These are phyloP conservation scores for Neoarius graeffei DNA, from an alignment of 2,113 vertebrate genomes.

Conservation along the genomic window DNA sequence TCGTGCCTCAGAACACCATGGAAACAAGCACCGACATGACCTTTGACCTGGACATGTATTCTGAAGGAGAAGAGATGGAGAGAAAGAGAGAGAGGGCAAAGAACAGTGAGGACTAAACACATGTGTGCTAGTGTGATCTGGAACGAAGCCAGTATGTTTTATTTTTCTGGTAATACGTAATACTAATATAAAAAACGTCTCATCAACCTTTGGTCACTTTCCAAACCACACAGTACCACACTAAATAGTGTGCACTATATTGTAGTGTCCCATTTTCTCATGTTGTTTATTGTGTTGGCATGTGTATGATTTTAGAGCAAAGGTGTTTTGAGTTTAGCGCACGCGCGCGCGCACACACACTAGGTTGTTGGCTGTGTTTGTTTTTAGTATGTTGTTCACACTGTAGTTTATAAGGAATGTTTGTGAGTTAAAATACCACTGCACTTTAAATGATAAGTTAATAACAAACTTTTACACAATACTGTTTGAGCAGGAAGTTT, in stretches of 20 bases:
- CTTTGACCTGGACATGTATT: not conserved
- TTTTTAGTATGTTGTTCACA: not conserved
- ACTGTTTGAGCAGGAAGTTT: not conserved
- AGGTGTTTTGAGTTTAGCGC: not conserved
- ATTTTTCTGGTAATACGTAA: not conserved
- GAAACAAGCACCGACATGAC: not conserved
- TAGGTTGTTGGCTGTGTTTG: not conserved
- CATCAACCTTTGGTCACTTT: not conserved
- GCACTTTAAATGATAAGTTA: not conserved
- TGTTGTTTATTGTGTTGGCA: not conserved
- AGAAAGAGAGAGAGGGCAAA: not conserved
- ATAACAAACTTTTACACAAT: not conserved
- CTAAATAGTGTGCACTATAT: not conserved
- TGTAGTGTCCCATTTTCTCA: not conserved
- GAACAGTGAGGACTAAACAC: not conserved
- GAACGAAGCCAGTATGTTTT: not conserved
- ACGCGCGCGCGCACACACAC: not conserved
- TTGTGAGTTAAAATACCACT: not conserved
- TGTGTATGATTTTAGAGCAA: not conserved
- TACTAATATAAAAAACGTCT: not conserved
- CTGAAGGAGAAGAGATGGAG: not conserved
- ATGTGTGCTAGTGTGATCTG: not conserved
- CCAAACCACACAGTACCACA: not conserved
- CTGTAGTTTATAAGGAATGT: not conserved
- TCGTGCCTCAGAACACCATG: conserved; percentile 5